phyloP scores from a whole-genome alignment of 1,140 invertebrate species.

The Drosophila sp. region DNA sequence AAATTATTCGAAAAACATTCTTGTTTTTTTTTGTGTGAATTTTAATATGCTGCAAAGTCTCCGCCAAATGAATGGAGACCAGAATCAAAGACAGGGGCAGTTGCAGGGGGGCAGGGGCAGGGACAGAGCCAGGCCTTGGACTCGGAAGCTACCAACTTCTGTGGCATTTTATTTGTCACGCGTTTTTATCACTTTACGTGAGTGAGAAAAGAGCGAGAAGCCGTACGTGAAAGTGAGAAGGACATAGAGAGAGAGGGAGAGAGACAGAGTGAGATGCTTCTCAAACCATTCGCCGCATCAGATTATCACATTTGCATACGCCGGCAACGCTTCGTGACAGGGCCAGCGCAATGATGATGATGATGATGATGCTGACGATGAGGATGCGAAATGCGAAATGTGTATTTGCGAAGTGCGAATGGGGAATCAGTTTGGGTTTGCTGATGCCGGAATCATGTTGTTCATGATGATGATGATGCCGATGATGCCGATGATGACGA shows the following conservation, averaged over 20 bases:
- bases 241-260: conserved; percentile 7
- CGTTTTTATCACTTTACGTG: conserved; percentile 79
- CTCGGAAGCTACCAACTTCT: conserved; percentile 22
- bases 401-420: conserved; percentile 43
- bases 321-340: conserved; percentile 56
- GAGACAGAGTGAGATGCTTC: conserved; percentile 31
- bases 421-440: conserved; percentile 23
- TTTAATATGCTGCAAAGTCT: conserved; percentile 67
- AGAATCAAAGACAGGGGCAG: not conserved
- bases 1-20: conserved; percentile 69
- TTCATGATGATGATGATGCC: conserved; percentile 18
- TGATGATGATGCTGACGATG: conserved; percentile 29
- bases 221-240: not conserved
- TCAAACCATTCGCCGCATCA: conserved; percentile 51
- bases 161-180: conserved; percentile 78
- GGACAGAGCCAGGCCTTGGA: not conserved
- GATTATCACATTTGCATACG: conserved; percentile 81
- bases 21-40: conserved; percentile 43
- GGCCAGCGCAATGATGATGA: conserved; percentile 38
- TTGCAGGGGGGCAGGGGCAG: not conserved
- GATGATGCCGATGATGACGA: conserved; percentile 42
- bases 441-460: conserved; percentile 6
- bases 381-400: conserved; percentile 48
- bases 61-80: conserved; percentile 34
- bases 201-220: conserved; percentile 6